Percentiles rank a stretch among this genome's conserved stretches.
Conservation (phyloP, 2,888 invertebrate genomes). For the Drosophila borealis region DNA sequence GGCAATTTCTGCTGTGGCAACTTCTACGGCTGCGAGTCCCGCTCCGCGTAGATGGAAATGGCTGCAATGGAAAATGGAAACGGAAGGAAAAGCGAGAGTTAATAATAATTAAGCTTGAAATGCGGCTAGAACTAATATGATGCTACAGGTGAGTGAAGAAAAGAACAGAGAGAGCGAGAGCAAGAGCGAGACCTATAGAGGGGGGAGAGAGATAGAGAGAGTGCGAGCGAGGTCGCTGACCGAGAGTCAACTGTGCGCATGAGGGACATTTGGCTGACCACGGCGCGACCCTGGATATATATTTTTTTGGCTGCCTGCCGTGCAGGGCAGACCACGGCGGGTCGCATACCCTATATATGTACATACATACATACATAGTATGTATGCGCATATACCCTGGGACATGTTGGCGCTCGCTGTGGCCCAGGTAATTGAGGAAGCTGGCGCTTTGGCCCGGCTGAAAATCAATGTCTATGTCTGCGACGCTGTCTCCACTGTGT, state of each 20-base stretch:
- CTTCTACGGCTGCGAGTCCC: conserved; percentile 35
- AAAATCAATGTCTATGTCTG: conserved; percentile 77
- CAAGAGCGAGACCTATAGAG: no score
- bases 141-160: conserved; percentile 21
- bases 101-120: conserved; percentile 1
- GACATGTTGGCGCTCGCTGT: not conserved
- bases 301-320: conserved; percentile 24
- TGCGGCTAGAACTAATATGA: conserved; percentile 2
- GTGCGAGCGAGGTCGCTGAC: not conserved
- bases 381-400: conserved; percentile 10
- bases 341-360: conserved; percentile 7
- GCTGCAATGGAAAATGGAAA: conserved; percentile 42
- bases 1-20: conserved; percentile 19
- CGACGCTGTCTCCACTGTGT: conserved; percentile 23
- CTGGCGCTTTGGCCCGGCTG: conserved; percentile 7
- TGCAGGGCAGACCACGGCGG: not conserved
- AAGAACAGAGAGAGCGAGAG: not conserved
- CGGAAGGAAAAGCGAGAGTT: conserved; percentile 11
- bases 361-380: no score
- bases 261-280: conserved; percentile 10
- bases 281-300: conserved; percentile 36
- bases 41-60: conserved; percentile 41
- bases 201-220: not conserved
- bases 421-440: conserved; percentile 20
- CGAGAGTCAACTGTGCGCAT: not conserved